Percentiles rank a stretch among this genome's conserved stretches.
Evolutionary conservation across 2,888 invertebrate genomes (phyloP).

Genomic region (Coelopa pilipes): DNA sequence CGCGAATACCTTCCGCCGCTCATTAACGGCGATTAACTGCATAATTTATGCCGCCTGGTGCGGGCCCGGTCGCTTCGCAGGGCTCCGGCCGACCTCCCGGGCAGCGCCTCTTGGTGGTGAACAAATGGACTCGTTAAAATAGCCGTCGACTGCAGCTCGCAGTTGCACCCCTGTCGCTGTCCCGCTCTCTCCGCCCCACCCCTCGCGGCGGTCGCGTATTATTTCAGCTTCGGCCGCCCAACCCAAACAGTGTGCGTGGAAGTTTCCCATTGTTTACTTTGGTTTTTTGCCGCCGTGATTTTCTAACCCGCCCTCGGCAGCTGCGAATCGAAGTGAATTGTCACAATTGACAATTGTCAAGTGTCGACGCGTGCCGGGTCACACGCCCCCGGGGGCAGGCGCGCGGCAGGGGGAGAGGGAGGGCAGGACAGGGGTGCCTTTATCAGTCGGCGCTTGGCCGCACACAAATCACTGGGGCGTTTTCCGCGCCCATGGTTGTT

Average conservation of each 20-base stretch:
- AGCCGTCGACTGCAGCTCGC: conserved; percentile 20
- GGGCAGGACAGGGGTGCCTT: background rate
- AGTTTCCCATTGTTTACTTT: conserved; percentile 64
- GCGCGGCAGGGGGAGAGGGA: background rate
- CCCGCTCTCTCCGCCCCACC: no score
- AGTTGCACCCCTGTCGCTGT: background rate
- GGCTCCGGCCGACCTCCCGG: background rate
- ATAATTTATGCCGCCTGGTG: conserved; percentile 56
- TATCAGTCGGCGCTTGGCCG: conserved; percentile 31
- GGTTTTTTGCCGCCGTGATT: conserved; percentile 22
- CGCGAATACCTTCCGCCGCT: background rate
- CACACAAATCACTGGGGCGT: conserved; percentile 45
- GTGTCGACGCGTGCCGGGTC: conserved; percentile 45
- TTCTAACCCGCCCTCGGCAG: conserved; percentile 20
- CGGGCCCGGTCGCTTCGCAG: background rate
- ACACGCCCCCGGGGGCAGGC: background rate
- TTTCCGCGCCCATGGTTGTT: conserved; percentile 12
- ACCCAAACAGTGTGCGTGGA: conserved; percentile 55
- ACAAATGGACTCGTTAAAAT: conserved; percentile 58
- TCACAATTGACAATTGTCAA: conserved; percentile 31
- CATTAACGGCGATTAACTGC: conserved; percentile 64
- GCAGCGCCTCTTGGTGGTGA: conserved; percentile 42
- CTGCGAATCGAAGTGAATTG: conserved; percentile 32
- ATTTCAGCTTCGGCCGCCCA: conserved; percentile 27
- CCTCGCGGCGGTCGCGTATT: conserved; percentile 13